These are phyloP conservation scores for Chelonus insularis DNA, from an alignment of 1,140 invertebrate genomes.

Conservation along the genomic window DNA sequence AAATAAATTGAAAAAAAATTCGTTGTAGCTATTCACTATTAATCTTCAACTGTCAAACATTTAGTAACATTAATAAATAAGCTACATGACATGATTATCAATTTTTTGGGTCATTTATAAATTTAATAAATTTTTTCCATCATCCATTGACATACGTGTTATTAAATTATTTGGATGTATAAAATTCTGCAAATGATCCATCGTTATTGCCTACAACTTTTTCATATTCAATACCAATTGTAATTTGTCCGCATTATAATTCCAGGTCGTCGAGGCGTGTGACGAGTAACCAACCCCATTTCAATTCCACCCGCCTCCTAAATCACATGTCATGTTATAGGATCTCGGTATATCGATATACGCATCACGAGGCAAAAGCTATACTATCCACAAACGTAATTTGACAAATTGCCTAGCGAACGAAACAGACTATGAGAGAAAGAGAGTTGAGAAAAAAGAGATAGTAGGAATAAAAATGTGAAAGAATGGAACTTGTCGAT, in stretches of 20 bases:
- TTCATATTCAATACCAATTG: constrained; percentile 20
- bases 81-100: too few species aligned
- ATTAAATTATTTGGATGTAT: background rate
- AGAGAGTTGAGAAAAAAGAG: constrained; percentile 9
- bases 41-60: too few species aligned
- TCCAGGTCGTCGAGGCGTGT: constrained; percentile 23
- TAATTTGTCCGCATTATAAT: constrained; percentile 25
- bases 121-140: too few species aligned
- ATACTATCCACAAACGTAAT: constrained; percentile 14
- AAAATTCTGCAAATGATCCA: constrained; percentile 3
- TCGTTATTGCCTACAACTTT: constrained; percentile 12
- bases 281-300: constrained; percentile 22
- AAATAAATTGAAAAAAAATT: too few species aligned
- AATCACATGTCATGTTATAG: constrained; percentile 16
- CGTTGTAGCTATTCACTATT: too few species aligned
- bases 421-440: constrained; percentile 17
- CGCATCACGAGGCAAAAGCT: background rate
- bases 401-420: constrained; percentile 25
- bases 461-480: constrained; percentile 19
- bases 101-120: too few species aligned
- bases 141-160: too few species aligned
- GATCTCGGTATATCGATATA: constrained; percentile 12
- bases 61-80: too few species aligned
- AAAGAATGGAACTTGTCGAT: constrained; percentile 19
- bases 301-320: background rate